Base-by-base conservation (phyloP, 2,113 vertebrate genomes). In the Uropsilus gracilis region DNA sequence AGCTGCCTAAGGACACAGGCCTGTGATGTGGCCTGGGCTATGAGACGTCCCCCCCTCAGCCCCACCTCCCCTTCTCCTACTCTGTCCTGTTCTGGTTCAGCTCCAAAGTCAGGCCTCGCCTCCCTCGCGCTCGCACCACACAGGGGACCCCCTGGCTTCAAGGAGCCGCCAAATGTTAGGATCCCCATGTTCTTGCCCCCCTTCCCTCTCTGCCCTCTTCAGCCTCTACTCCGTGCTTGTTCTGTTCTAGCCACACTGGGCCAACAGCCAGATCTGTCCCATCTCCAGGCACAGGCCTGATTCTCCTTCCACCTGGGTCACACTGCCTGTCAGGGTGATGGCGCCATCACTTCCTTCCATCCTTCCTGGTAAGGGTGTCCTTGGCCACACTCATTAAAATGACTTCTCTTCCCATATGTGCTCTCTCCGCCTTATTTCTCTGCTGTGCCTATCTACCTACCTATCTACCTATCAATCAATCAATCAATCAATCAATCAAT, bases 1-100 rank as follows among this genome's bases (percentile, higher is more conserved):
- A 11, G 50, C 0, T 14, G 34, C 18, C 20, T 16, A 3, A 12
- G 55, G 8, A 69, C 0, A 3, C 22, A 2, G 0, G 14, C 4
- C 16, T 12, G 17, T 6, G 66, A 50, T 1, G n/a, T 30, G 2
- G 7, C 59, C 6, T 2, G 3, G 48, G 28, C 76, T 22, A 12
- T 14, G 3, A 2, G n/a, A n/a, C n/a, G n/a, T n/a, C n/a, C n/a
- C n/a, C n/a, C n/a, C n/a, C n/a, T n/a, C n/a, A 5, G 28, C 11
- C 3, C 0, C 5, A 3, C 5, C 28, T 2, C 64, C 8, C 8
- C 9, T 80, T 9, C 14, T 28, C n/a, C 75, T 30, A 20, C 10
- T 20, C 42, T 11, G 10, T 10, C 26, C 16, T 8, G 55, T 55
- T 63, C 34, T 34, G 13, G 39, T n/a, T 61, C 26, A 28, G 59